These are phyloP conservation scores for Mormyrops boulengeri DNA, from an alignment of 2,797 vertebrate species.

Conservation along the genomic window DNA sequence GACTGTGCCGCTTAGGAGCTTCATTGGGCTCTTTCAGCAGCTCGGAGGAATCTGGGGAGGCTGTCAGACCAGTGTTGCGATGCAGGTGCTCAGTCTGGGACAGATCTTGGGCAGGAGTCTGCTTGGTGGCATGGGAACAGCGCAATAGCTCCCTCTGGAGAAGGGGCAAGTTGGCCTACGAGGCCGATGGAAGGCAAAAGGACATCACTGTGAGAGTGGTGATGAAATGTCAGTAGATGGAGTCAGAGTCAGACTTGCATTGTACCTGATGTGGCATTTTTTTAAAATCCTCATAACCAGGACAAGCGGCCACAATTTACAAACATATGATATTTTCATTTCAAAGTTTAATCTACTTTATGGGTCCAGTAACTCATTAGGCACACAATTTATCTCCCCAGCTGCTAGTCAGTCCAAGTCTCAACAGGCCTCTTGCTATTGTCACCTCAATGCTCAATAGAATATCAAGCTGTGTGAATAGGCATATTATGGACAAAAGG, in stretches of 20 bases:
- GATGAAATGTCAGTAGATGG: background rate
- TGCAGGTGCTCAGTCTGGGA: constrained; percentile 95
- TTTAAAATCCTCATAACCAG: background rate
- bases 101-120: constrained; percentile 95
- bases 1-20: constrained; percentile 82
- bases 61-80: constrained; percentile 82
- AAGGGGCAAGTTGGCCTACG: constrained; percentile 90
- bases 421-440: background rate
- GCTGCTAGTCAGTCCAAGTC: background rate
- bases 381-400: background rate
- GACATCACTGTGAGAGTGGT: background rate
- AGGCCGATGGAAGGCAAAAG: constrained; percentile 22
- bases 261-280: background rate
- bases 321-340: background rate
- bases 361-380: background rate
- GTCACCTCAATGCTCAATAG: background rate
- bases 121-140: constrained; percentile 92
- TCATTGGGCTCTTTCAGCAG: constrained; percentile 86
- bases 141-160: constrained; percentile 92
- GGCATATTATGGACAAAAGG: background rate
- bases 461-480: background rate
- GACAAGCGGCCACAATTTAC: background rate
- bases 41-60: constrained; percentile 87
- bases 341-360: background rate
- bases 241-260: background rate